These are phyloP conservation scores for Paragorgia papillata DNA, from an alignment of 92 coral and sea anemone species.

Conservation along the genomic window DNA sequence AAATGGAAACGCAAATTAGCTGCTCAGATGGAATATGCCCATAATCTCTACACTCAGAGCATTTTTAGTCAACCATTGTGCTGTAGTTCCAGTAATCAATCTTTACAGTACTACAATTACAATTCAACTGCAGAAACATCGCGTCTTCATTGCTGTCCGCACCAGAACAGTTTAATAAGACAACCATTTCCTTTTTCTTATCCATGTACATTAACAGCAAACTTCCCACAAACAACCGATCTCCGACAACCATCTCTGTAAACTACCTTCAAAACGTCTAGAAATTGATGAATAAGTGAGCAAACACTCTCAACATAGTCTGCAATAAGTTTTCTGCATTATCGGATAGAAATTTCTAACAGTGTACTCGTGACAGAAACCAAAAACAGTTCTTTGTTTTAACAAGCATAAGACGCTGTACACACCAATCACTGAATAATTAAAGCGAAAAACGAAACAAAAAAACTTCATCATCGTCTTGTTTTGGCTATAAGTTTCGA, in stretches of 20 bases:
- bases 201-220: conserved; percentile 34
- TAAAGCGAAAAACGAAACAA: no score
- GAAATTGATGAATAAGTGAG: no score
- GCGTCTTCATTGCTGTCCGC: conserved; percentile 37
- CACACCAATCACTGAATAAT: no score
- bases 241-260: conserved; percentile 17
- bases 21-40: conserved; percentile 88
- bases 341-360: no score
- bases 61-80: conserved; percentile 34
- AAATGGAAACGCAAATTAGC: conserved; percentile 98
- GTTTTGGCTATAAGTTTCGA: no score
- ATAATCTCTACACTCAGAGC: conserved; percentile 37
- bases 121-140: conserved; percentile 19
- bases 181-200: conserved; percentile 41
- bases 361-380: no score
- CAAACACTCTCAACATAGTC: no score
- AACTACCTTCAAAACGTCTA: not conserved
- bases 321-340: no score
- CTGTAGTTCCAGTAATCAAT: conserved; percentile 15
- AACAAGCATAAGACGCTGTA: no score
- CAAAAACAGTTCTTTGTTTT: no score
- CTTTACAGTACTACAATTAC: conserved; percentile 2
- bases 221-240: conserved; percentile 20
- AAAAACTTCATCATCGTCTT: no score
- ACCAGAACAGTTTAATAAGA: conserved; percentile 31